phyloP scores from a whole-genome alignment of 2,888 invertebrate species.

The Griposia aprilina region DNA sequence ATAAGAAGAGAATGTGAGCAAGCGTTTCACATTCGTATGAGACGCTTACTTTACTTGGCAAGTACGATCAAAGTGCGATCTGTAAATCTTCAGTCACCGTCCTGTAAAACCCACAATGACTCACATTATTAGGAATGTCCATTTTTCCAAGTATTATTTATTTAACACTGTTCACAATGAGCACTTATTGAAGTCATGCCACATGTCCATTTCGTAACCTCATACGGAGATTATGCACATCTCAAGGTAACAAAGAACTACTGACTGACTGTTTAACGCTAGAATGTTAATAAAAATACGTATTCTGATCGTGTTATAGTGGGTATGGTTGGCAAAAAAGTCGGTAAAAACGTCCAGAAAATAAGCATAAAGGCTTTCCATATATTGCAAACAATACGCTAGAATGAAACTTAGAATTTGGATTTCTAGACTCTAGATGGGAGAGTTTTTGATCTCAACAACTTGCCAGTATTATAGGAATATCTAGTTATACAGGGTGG shows the following conservation, averaged over 20 bases:
- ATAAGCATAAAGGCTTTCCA: neutral
- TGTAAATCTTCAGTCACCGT: neutral
- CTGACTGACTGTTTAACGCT: slow-evolving; percentile 56
- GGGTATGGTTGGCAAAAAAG: slow-evolving; percentile 4
- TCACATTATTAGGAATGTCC: slow-evolving; percentile 38
- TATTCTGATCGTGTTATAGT: slow-evolving; percentile 35
- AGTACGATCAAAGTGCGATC: neutral
- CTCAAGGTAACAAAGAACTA: slow-evolving; percentile 43
- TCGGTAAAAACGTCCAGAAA: neutral
- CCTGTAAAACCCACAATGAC: slow-evolving; percentile 23
- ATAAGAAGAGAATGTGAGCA: neutral
- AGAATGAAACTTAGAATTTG: neutral
- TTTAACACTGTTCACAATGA: slow-evolving; percentile 21
- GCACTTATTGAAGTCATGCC: slow-evolving; percentile 28
- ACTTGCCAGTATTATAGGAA: neutral
- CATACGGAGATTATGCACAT: slow-evolving; percentile 52
- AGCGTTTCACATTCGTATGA: too few relatives aligned
- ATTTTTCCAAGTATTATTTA: slow-evolving; percentile 27
- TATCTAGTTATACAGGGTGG: neutral
- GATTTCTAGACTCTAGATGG: neutral
- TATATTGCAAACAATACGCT: neutral
- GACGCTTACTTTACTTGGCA: too few relatives aligned
- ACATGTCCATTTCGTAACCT: slow-evolving; percentile 49
- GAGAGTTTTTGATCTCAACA: neutral
- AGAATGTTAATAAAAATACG: slow-evolving; percentile 51